These are phyloP conservation scores for Trialeurodes vaporariorum DNA, from an alignment of 1,140 invertebrate genomes.

Conservation along the genomic window DNA sequence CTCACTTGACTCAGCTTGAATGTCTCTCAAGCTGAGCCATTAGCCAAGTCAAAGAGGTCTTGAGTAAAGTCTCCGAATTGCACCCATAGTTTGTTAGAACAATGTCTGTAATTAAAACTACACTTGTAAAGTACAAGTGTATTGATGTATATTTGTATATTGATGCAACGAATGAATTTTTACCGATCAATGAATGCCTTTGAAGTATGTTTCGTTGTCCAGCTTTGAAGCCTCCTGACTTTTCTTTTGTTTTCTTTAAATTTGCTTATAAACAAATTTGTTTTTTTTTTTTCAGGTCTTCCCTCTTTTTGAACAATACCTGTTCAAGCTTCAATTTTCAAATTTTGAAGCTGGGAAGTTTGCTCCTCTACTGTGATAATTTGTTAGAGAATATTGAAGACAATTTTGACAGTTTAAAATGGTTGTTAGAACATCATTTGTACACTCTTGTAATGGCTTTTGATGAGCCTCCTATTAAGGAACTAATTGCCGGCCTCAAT, in stretches of 20 bases:
- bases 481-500: not conserved
- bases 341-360: conserved; percentile 33
- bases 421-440: not conserved
- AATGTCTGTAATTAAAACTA: too few relatives aligned
- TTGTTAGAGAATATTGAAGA: conserved; percentile 27
- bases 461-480: not conserved
- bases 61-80: too few relatives aligned
- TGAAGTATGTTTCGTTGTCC: too few relatives aligned
- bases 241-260: conserved; percentile 40
- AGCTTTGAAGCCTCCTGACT: too few relatives aligned
- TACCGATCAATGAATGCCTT: too few relatives aligned
- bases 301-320: not conserved
- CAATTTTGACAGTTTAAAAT: not conserved
- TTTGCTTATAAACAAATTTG: conserved; percentile 38
- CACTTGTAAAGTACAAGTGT: too few relatives aligned
- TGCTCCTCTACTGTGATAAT: conserved; percentile 57
- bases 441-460: not conserved
- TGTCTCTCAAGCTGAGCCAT: too few relatives aligned
- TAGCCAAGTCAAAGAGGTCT: too few relatives aligned
- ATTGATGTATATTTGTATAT: too few relatives aligned
- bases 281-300: not conserved
- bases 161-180: too few relatives aligned
- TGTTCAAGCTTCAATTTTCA: not conserved
- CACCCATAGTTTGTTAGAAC: too few relatives aligned
- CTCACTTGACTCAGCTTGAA: too few relatives aligned